Evolutionary conservation across 2,113 vertebrate species (phyloP).

Genomic region (Esox niger): DNA sequence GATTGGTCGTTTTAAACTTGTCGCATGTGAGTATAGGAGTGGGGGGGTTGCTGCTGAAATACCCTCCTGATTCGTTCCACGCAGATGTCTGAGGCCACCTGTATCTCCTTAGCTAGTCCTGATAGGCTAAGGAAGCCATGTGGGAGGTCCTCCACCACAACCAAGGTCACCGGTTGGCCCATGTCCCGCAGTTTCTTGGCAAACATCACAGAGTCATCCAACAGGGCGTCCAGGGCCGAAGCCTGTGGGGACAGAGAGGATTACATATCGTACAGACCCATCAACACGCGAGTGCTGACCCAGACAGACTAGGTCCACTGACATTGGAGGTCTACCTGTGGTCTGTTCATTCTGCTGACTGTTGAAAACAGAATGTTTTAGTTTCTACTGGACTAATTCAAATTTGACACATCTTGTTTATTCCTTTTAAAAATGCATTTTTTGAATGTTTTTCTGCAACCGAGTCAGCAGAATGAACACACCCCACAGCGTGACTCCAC

Average conservation of each 20-base stretch:
- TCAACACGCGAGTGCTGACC: no score
- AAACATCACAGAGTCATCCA: slow-evolving; percentile 89
- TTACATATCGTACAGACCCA: not conserved
- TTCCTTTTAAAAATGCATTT: no score
- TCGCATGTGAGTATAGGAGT: not conserved
- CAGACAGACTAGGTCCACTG: no score
- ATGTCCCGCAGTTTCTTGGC: slow-evolving; percentile 78
- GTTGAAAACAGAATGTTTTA: no score
- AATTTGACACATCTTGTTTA: no score
- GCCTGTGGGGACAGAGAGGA: slow-evolving; percentile 65
- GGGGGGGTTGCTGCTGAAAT: slow-evolving; percentile 44
- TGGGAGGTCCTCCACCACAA: slow-evolving; percentile 82
- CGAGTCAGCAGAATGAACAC: no score
- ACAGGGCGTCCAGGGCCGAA: slow-evolving; percentile 82
- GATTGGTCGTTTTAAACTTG: slow-evolving; percentile 8
- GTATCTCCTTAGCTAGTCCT: slow-evolving; percentile 77
- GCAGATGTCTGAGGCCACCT: slow-evolving; percentile 71
- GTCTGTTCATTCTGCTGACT: no score
- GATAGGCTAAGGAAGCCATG: slow-evolving; percentile 86
- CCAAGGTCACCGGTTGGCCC: slow-evolving; percentile 75
- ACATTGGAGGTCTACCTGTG: no score
- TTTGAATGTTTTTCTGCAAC: no score
- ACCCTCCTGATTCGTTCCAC: slow-evolving; percentile 73
- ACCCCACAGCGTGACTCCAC: no score
- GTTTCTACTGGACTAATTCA: no score